phyloP scores from a whole-genome alignment of 2,888 invertebrate genomes.

The Stegophylla sp. region DNA sequence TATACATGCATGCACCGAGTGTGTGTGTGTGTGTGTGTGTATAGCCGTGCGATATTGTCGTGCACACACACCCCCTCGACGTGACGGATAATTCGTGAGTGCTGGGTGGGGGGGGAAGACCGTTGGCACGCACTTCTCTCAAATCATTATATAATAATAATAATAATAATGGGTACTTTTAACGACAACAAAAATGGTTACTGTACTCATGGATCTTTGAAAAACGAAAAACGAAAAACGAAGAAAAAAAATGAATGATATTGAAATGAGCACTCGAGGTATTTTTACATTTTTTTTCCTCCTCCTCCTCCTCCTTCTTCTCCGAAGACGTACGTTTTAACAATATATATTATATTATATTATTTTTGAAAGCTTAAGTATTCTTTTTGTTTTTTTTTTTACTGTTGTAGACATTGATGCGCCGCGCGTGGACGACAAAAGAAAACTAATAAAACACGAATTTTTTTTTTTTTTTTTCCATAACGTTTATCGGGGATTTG shows the following conservation, averaged over 20 bases:
- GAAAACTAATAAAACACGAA: slow-evolving; percentile 11
- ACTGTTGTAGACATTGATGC: slow-evolving; percentile 2
- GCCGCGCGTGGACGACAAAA: background rate
- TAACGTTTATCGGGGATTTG: background rate
- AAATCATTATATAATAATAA: slow-evolving; percentile 27
- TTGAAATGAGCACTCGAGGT: background rate
- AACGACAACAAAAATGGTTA: slow-evolving; percentile 27
- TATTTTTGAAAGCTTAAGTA: background rate
- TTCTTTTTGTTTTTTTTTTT: too few species aligned
- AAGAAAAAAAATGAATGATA: too few species aligned
- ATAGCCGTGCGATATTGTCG: slow-evolving; percentile 38
- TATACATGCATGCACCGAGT: background rate
- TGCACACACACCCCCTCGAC: slow-evolving; percentile 36
- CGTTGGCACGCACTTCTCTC: slow-evolving; percentile 33
- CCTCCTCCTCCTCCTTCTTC: too few species aligned
- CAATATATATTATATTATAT: background rate
- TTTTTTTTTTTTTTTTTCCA: too few species aligned
- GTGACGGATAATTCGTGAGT: slow-evolving; percentile 6
- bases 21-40: background rate
- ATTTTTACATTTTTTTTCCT: too few species aligned
- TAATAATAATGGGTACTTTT: slow-evolving; percentile 10
- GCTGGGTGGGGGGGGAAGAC: slow-evolving; percentile 19
- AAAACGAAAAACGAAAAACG: too few species aligned
- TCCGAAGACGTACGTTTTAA: background rate
- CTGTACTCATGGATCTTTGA: slow-evolving; percentile 40